Conservation (phyloP, 2,888 invertebrate species). For the Vesta saturnalis region DNA sequence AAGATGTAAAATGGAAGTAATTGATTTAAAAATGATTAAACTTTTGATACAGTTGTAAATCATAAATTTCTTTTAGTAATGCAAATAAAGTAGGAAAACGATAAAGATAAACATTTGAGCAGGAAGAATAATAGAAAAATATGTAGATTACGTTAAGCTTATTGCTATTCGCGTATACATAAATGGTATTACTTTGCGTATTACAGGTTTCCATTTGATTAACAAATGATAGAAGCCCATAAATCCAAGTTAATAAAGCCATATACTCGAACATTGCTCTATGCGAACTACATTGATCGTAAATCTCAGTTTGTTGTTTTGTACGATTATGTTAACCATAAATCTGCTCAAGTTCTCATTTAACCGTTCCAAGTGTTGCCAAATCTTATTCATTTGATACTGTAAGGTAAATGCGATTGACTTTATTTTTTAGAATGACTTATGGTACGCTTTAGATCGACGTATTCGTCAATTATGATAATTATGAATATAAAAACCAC, state of each 20-base stretch:
- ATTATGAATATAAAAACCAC: no score
- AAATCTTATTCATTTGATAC: conserved; percentile 20
- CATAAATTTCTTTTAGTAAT: no score
- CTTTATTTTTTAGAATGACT: neutral
- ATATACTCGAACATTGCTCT: conserved; percentile 57
- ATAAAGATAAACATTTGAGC: no score
- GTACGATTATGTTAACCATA: conserved; percentile 35
- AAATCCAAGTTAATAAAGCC: conserved; percentile 62
- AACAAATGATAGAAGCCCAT: conserved; percentile 58
- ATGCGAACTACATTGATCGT: conserved; percentile 43
- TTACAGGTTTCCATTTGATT: conserved; percentile 60
- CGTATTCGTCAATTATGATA: neutral
- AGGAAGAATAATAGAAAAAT: neutral
- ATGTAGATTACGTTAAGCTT: neutral
- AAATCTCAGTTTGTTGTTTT: conserved; percentile 33
- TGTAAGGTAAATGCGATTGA: neutral
- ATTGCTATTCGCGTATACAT: conserved; percentile 16
- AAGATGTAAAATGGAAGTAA: no score
- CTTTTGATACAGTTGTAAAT: no score
- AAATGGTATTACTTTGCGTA: conserved; percentile 50
- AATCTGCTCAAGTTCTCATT: conserved; percentile 24
- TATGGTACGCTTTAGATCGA: neutral
- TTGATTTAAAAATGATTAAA: no score
- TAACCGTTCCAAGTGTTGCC: conserved; percentile 12
- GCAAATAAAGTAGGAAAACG: no score